Percentiles rank a stretch among this genome's conserved stretches.
phyloP scores from a whole-genome alignment of 2,797 vertebrate genomes.

The Mustela erminea region DNA sequence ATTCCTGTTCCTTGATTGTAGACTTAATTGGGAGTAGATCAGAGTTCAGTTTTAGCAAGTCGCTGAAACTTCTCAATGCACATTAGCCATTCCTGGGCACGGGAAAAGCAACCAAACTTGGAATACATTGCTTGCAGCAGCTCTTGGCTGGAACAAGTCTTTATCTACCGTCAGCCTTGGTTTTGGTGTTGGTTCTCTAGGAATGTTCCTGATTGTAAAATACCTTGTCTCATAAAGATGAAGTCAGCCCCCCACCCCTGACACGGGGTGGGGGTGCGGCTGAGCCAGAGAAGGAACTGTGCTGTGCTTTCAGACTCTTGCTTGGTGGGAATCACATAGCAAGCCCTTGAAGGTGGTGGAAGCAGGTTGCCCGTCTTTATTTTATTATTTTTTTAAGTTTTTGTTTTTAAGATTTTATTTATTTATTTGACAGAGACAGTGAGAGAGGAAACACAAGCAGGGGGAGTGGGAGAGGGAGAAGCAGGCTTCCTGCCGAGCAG shows the following conservation, averaged over 20 bases:
- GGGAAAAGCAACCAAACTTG: not conserved
- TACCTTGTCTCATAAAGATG: not conserved
- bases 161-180: slow-evolving; percentile 38
- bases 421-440: too few species aligned
- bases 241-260: not conserved
- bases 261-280: too few species aligned
- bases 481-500: too few species aligned
- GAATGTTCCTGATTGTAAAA: slow-evolving; percentile 56
- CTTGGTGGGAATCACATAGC: not conserved
- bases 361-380: not conserved
- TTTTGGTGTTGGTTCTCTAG: slow-evolving; percentile 35
- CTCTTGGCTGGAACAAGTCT: not conserved
- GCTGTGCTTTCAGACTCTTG: too few species aligned
- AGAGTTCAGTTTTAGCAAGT: not conserved
- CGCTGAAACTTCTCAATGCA: not conserved
- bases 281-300: not conserved
- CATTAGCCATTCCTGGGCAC: not conserved
- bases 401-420: too few species aligned
- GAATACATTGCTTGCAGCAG: not conserved
- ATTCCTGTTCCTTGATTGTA: not conserved
- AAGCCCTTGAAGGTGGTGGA: too few species aligned
- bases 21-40: not conserved
- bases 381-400: too few species aligned
- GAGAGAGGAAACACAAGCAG: too few species aligned
- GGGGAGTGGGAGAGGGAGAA: too few species aligned